These are phyloP conservation scores for Porites divaricata DNA, from an alignment of 92 coral and sea anemone species.

Conservation along the genomic window DNA sequence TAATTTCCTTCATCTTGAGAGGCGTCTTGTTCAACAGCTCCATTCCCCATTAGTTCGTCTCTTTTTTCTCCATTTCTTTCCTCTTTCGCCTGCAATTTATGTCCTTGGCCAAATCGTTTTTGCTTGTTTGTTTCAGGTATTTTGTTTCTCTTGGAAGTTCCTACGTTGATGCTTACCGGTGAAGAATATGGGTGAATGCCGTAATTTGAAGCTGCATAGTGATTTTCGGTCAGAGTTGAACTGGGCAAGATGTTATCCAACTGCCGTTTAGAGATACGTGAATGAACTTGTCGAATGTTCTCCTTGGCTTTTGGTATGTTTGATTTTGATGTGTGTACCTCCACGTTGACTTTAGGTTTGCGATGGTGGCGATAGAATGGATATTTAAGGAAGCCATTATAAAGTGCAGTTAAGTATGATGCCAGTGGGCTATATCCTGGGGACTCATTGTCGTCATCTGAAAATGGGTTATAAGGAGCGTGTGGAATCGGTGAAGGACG, in stretches of 20 bases:
- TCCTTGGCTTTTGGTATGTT: slow-evolving; percentile 69
- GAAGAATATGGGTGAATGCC: slow-evolving; percentile 49
- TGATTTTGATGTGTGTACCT: slow-evolving; percentile 93
- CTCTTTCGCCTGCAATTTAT: neutral
- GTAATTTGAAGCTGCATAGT: slow-evolving; percentile 21
- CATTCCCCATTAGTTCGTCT: slow-evolving; percentile 24
- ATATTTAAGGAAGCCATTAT: slow-evolving; percentile 60
- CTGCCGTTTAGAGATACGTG: slow-evolving; percentile 69
- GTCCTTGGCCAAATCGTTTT: slow-evolving; percentile 8
- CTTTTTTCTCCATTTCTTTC: slow-evolving; percentile 28
- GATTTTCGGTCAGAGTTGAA: slow-evolving; percentile 53
- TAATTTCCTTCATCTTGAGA: slow-evolving; percentile 17
- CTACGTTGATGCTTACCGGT: slow-evolving; percentile 64
- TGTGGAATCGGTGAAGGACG: neutral
- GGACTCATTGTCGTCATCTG: slow-evolving; percentile 34
- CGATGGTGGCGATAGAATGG: slow-evolving; percentile 54
- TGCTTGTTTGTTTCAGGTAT: slow-evolving; percentile 23
- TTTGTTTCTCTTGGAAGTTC: slow-evolving; percentile 58
- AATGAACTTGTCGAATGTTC: slow-evolving; percentile 32
- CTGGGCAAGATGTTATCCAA: slow-evolving; percentile 57
- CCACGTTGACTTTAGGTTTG: slow-evolving; percentile 86
- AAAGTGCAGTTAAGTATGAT: slow-evolving; percentile 49
- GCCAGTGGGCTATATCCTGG: slow-evolving; percentile 21
- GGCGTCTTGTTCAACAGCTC: slow-evolving; percentile 4
- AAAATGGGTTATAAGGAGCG: slow-evolving; percentile 11